A percentile compares a stretch with the other conserved stretches of the same genome.
These are phyloP conservation scores for Myotis lucifugus DNA, from an alignment of 2,113 vertebrate species.

Conservation along the genomic window DNA sequence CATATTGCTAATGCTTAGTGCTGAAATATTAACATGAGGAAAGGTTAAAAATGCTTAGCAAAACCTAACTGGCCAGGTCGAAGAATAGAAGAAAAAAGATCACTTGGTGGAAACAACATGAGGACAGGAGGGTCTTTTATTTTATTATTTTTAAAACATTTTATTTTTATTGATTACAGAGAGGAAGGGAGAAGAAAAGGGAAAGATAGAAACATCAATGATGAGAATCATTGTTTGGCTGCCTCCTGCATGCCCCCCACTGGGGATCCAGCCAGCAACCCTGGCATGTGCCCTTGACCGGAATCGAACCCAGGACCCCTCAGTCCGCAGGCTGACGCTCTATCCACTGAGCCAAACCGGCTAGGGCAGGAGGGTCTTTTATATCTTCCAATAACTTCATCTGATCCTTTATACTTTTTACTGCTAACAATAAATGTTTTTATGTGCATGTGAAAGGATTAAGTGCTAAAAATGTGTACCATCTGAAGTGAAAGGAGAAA, in stretches of 20 bases:
- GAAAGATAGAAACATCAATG: no score
- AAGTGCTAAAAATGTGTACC: neutral
- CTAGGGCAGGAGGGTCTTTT: neutral
- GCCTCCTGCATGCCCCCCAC: no score
- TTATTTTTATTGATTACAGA: no score
- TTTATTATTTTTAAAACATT: no score
- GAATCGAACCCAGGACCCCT: no score
- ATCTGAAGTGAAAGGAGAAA: conserved; percentile 37
- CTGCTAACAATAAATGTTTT: neutral
- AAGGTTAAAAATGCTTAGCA: neutral
- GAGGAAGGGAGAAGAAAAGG: no score
- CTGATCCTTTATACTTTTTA: neutral
- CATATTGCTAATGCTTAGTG: neutral
- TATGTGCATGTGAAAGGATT: neutral
- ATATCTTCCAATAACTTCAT: neutral
- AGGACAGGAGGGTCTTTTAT: neutral
- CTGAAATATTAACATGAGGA: neutral
- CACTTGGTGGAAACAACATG: neutral
- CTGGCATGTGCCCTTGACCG: no score
- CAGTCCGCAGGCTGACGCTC: no score
- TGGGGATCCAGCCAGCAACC: no score
- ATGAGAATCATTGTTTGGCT: no score
- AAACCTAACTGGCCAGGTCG: neutral
- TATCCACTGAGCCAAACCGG: no score
- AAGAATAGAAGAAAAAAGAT: neutral